Base-by-base conservation (phyloP, 2,113 vertebrate species). In the Piaya cayana region DNA sequence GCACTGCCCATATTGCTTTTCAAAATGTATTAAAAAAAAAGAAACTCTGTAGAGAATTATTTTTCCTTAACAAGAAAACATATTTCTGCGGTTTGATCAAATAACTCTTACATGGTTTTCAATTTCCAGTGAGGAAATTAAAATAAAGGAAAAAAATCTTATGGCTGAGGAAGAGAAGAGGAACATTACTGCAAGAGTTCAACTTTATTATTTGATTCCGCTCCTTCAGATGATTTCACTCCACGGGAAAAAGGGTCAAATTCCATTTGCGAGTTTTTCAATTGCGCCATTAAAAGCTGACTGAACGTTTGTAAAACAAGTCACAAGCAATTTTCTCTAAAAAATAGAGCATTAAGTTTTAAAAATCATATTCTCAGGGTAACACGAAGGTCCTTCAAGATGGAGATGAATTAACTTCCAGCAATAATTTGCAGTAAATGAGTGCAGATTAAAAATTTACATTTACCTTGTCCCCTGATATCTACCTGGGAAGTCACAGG, bases 91-190 rank as follows among this genome's bases (percentile, higher is more conserved):
- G 50, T 82, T 92, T 77, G 88, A 65, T 74, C 90, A 88, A 96
- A 84, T 77, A 92, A 92, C 71, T 86, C 45, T 80, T 72, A 65
- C 15, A 70, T 29, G 47, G 58, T 74, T 96, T 97, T 90, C 92
- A 70, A 91, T 95, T 95, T 95, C 85, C 82, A 96, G 71, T 18
- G 82, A 86, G 85, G 75, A 90, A 90, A 95, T 96, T 90, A 90
- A 95, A 95, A 94, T 79, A 91, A 92, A 96, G 64, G 42, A 75
- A 84, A 75, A 84, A 90, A 82, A 59, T 58, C 58, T 68, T 62
- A 63, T 0, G 23, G 56, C 37, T 47, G 64, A 56, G 64, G 29
- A 80, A 58, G 47, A 82, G 75, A 56, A 91, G 82, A 86, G 56
- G 68, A 91, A 74, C 82, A 88, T 90, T 86, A 92, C 36, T n/a